A percentile compares a stretch with the other conserved stretches of the same genome.
Evolutionary conservation across 1,140 invertebrate species (phyloP).

Genomic region (Frieseomelitta varia): DNA sequence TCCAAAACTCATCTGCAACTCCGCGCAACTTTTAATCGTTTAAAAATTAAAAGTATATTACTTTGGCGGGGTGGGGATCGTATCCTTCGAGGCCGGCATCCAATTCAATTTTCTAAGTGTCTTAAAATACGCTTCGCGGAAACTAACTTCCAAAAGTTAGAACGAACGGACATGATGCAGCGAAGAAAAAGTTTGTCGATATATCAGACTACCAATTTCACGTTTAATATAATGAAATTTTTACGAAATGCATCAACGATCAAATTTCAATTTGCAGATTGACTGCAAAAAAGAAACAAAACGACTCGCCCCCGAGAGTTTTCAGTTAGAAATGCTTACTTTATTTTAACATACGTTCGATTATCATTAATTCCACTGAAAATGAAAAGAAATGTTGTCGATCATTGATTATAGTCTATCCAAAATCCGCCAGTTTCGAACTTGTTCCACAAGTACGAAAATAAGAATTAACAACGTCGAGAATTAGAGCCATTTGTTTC

Average conservation of each 20-base stretch:
- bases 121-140: neutral
- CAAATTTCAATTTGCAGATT: too few species aligned
- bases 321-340: too few species aligned
- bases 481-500: neutral
- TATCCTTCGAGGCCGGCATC: neutral
- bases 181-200: neutral
- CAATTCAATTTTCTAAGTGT: slow-evolving; percentile 33
- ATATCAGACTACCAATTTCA: too few species aligned
- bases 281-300: too few species aligned
- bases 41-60: slow-evolving; percentile 33
- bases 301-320: too few species aligned
- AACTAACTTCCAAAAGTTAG: slow-evolving; percentile 5
- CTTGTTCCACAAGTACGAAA: neutral
- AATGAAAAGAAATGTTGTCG: too few species aligned
- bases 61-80: neutral
- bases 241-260: too few species aligned
- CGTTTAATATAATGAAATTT: too few species aligned
- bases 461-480: neutral
- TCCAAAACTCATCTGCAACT: neutral
- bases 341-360: too few species aligned
- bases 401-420: too few species aligned
- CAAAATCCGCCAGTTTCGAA: too few species aligned
- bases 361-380: too few species aligned
- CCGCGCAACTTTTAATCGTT: slow-evolving; percentile 16
- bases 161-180: neutral